Evolutionary conservation across 2,888 invertebrate genomes (phyloP).

Genomic region (Limnephilus auricula): DNA sequence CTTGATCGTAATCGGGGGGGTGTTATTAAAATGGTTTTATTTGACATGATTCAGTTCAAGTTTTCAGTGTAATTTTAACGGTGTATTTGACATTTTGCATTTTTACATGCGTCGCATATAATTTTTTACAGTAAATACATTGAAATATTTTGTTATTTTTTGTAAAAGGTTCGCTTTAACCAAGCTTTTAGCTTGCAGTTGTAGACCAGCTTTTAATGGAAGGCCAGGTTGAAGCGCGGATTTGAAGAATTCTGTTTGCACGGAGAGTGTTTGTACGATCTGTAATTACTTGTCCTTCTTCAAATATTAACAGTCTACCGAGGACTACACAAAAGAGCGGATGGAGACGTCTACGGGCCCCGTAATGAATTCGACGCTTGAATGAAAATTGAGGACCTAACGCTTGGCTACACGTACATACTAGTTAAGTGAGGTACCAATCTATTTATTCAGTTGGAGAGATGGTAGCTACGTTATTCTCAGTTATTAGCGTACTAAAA

Average conservation of each 20-base stretch:
- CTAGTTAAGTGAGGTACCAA: background rate
- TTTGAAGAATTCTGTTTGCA: slow-evolving; percentile 34
- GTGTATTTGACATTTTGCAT: no score
- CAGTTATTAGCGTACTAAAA: background rate
- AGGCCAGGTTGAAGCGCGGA: background rate
- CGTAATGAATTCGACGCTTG: background rate
- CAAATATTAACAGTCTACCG: slow-evolving; percentile 38
- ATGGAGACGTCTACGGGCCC: background rate
- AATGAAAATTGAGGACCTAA: slow-evolving; percentile 5
- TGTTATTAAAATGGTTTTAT: no score
- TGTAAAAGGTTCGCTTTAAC: background rate
- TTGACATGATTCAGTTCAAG: no score
- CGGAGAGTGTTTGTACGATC: slow-evolving; percentile 8
- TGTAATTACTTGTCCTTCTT: slow-evolving; percentile 41
- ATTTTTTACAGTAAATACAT: background rate
- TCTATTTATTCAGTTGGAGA: background rate
- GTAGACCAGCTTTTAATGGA: background rate
- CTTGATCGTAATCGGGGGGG: no score
- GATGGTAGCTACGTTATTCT: background rate
- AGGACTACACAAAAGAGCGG: slow-evolving; percentile 14
- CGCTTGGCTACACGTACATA: background rate
- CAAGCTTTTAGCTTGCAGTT: background rate
- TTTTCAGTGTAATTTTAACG: no score
- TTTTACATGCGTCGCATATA: no score
- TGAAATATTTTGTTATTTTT: background rate